Evolutionary conservation across 2,113 vertebrate species (phyloP), one percentile per base, ranked within the genome.

Genomic region (Eublepharis macularius): DNA sequence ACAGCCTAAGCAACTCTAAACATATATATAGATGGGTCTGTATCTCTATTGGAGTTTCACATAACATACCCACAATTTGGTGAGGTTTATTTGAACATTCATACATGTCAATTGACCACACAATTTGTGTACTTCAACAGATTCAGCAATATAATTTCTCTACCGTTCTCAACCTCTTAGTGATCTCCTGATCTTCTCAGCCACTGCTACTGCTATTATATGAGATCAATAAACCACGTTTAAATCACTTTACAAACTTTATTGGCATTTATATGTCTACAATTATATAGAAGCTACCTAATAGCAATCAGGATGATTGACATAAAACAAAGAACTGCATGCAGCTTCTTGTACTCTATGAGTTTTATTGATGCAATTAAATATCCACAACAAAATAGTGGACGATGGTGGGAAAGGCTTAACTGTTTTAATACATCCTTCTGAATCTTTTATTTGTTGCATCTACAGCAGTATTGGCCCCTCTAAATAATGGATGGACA

Each of bases 221-320:
- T 80, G 32, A 88, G 34, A 90, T 87, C 75, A 87, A 21, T 88
- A 92, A 83, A 57, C 0, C 1, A 80, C 81, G 65, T 69, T 90
- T 82, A 70, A 84, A 86, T 88, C 36, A 86, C 39, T 75, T 36
- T 5, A n/a, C 12, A 81, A 47, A 60, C 63, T 91, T 80, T 89
- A 75, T 63, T 86, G 85, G 6, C 68, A 41, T 88, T 89, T 81
- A 87, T 81, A 73, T 81, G 66, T 86, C 66, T 86, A 34, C 79
- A 91, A 89, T 70, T 45, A 0, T 19, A 76, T 13, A 88, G 39
- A 65, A 80, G 2, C 11, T 76, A 78, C 2, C 16, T 1, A 87
- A 81, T 72, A 90, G 13, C 8, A 41, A 47, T 12, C 34, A 66
- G 6, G 13, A 21, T 32, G 1, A 29, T 24, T 75, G 26, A 80